Percentiles rank a stretch among this genome's conserved stretches.
phyloP scores from a whole-genome alignment of 2,113 vertebrate species.

The Bathybates hornii region DNA sequence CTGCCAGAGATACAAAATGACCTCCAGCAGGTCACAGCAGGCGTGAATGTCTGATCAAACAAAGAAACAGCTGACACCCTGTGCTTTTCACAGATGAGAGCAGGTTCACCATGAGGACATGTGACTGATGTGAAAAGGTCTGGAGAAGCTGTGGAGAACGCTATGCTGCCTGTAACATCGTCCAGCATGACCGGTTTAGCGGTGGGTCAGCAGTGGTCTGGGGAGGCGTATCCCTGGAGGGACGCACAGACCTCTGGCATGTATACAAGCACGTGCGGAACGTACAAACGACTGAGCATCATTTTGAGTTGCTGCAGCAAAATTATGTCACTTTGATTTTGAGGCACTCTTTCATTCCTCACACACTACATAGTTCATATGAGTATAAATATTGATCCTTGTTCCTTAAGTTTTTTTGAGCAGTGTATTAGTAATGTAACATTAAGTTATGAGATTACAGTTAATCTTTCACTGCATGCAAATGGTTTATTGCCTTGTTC shows the following conservation, averaged over 20 bases:
- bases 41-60: neutral
- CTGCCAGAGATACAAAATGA: neutral
- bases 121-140: neutral
- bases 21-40: neutral
- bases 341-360: neutral
- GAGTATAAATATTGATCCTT: neutral
- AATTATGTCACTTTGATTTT: neutral
- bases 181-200: rapidly evolving
- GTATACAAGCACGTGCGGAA: rapidly evolving
- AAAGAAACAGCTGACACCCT: neutral
- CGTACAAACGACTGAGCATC: neutral
- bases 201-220: neutral
- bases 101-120: neutral
- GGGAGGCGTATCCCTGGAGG: neutral
- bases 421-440: neutral
- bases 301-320: neutral
- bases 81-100: neutral
- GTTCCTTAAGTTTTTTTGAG: neutral
- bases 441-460: neutral
- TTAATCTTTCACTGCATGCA: neutral
- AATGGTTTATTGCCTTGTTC: neutral
- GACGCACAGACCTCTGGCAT: neutral
- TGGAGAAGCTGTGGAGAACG: neutral
- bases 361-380: neutral
- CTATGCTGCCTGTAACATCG: neutral